A percentile compares a stretch with the other conserved stretches of the same genome.
phyloP scores from a whole-genome alignment of 1,140 invertebrate species.

The Sycobia sp. region DNA sequence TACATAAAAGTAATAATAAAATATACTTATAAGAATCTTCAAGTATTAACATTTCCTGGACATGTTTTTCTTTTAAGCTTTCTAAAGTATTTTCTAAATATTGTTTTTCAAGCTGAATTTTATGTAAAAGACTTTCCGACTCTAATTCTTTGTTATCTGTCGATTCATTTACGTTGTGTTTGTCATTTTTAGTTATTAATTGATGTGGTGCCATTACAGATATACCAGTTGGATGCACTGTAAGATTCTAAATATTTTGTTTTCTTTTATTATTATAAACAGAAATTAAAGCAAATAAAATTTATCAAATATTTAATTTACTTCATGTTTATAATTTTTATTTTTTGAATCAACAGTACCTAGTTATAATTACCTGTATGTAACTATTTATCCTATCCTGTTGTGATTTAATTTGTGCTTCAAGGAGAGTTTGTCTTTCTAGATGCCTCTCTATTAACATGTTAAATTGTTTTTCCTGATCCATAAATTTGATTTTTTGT shows the following conservation, averaged over 20 bases:
- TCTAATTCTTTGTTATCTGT: constrained; percentile 36
- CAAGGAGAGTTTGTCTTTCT: constrained; percentile 49
- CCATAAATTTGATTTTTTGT: constrained; percentile 43
- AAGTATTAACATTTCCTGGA: constrained; percentile 51
- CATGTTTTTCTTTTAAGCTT: constrained; percentile 51
- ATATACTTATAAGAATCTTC: constrained; percentile 54
- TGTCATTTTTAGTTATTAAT: constrained; percentile 30
- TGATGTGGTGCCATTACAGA: constrained; percentile 22
- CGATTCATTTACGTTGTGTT: constrained; percentile 23
- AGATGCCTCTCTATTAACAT: constrained; percentile 47
- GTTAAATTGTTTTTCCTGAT: constrained; percentile 53
- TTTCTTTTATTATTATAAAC: neutral
- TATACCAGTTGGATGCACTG: constrained; percentile 43
- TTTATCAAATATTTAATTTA: neutral
- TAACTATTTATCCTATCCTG: constrained; percentile 52
- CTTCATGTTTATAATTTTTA: constrained; percentile 23
- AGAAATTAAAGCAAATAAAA: too few relatives aligned
- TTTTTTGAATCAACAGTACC: neutral
- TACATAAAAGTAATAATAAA: too few relatives aligned
- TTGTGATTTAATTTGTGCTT: constrained; percentile 53
- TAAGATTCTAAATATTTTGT: constrained; percentile 39
- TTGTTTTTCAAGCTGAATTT: constrained; percentile 50
- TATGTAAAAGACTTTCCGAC: constrained; percentile 43
- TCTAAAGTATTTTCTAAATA: constrained; percentile 49
- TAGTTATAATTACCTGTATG: constrained; percentile 43